These are phyloP conservation scores for Drosophila monieri DNA, from an alignment of 2,888 invertebrate genomes.

Conservation along the genomic window DNA sequence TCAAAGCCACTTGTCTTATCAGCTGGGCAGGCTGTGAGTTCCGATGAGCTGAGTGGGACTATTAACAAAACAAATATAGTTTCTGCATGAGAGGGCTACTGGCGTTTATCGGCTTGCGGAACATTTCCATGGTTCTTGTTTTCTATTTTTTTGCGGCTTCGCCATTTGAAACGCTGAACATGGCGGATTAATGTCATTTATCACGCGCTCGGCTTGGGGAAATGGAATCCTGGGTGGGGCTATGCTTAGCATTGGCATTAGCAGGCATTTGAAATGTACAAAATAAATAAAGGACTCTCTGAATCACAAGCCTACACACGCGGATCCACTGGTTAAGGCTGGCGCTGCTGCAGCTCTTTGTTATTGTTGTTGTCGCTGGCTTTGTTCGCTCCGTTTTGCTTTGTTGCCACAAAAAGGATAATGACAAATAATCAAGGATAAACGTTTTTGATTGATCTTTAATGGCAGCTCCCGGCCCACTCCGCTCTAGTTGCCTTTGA, in stretches of 20 bases:
- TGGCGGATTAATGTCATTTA: constrained; percentile 80
- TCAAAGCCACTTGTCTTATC: constrained; percentile 79
- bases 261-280: constrained; percentile 69
- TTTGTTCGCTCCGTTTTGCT: constrained; percentile 40
- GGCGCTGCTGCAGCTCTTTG: constrained; percentile 49
- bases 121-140: constrained; percentile 4
- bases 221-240: constrained; percentile 13
- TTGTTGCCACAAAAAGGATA: constrained; percentile 77
- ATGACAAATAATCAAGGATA: constrained; percentile 83
- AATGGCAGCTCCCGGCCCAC: constrained; percentile 57
- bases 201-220: constrained; percentile 61
- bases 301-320: constrained; percentile 11
- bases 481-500: constrained; percentile 53
- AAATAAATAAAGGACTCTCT: constrained; percentile 65
- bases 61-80: constrained; percentile 79
- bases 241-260: constrained; percentile 38
- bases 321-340: constrained; percentile 56
- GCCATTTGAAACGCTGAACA: constrained; percentile 71
- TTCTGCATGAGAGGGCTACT: constrained; percentile 60
- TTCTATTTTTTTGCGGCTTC: constrained; percentile 32
- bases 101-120: constrained; percentile 43
- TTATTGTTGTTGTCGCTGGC: constrained; percentile 40
- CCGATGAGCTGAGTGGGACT: constrained; percentile 60
- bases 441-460: constrained; percentile 83
- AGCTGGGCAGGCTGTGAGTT: constrained; percentile 55